Percentiles rank a stretch among this genome's conserved stretches.
Evolutionary conservation across 1,140 invertebrate genomes (phyloP).

Genomic region (Orchesella cincta): DNA sequence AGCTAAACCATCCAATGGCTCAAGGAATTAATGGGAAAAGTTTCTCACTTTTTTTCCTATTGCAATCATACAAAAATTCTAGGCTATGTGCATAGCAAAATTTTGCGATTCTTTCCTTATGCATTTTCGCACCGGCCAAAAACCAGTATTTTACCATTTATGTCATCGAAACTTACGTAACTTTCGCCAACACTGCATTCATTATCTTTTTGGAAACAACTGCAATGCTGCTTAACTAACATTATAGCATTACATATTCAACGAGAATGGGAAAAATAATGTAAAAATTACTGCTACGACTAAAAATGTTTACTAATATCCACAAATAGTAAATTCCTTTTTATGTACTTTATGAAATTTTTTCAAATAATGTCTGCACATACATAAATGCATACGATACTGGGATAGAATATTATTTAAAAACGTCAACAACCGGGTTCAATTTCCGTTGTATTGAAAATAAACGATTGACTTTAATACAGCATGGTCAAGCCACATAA

Average conservation of each 20-base stretch:
- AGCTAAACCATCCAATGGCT: slow-evolving; percentile 12
- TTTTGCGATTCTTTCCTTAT: background rate
- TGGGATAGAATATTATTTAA: no score
- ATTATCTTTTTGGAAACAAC: no score
- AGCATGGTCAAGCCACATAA: no score
- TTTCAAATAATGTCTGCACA: no score
- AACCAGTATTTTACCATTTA: background rate
- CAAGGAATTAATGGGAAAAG: slow-evolving; percentile 10
- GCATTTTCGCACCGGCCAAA: background rate
- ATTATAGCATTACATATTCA: no score
- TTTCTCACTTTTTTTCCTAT: background rate
- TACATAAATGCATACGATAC: no score
- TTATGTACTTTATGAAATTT: no score
- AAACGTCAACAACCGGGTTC: background rate
- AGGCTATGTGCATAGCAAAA: background rate
- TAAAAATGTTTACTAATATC: no score
- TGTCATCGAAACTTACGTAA: background rate
- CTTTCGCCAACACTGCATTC: background rate
- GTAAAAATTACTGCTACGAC: no score
- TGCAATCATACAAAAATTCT: background rate
- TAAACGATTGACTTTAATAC: background rate
- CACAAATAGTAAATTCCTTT: no score
- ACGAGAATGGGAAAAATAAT: no score
- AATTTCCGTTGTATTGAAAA: background rate
- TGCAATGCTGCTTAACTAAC: no score